A percentile compares a stretch with the other conserved stretches of the same genome.
These are phyloP conservation scores for Drosophila ogumai DNA, from an alignment of 1,140 invertebrate species.

Conservation along the genomic window DNA sequence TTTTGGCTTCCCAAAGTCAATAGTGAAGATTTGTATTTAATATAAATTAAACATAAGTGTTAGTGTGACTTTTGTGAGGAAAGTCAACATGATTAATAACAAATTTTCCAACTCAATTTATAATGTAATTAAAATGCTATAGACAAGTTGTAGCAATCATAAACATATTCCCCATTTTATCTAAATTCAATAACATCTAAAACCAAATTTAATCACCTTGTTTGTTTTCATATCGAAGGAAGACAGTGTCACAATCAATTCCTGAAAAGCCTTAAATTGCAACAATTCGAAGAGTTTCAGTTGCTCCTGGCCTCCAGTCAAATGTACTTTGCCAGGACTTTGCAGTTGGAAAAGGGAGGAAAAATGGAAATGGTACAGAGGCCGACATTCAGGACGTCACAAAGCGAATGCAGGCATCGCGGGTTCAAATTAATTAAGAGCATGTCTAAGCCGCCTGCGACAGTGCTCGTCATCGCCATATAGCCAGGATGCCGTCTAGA, in stretches of 20 bases:
- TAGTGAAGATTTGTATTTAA: background rate
- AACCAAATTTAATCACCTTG: background rate
- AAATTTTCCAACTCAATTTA: background rate
- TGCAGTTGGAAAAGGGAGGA: slow-evolving; percentile 14
- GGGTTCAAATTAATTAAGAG: slow-evolving; percentile 76
- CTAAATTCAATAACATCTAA: background rate
- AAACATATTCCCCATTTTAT: background rate
- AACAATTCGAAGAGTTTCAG: slow-evolving; percentile 26
- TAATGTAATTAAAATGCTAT: background rate
- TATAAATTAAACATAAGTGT: background rate
- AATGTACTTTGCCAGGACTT: slow-evolving; percentile 26
- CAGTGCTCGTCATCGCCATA: slow-evolving; percentile 39
- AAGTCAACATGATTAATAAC: too few species aligned
- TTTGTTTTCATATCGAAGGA: background rate
- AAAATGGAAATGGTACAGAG: slow-evolving; percentile 1
- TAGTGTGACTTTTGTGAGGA: background rate
- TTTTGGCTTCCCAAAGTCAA: background rate
- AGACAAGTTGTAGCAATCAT: background rate
- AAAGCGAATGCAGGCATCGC: slow-evolving; percentile 62
- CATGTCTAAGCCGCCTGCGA: slow-evolving; percentile 44
- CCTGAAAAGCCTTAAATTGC: slow-evolving; percentile 3
- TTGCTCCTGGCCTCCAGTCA: slow-evolving; percentile 41
- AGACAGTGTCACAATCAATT: background rate
- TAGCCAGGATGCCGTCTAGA: slow-evolving; percentile 3
- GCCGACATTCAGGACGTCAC: slow-evolving; percentile 25